Conservation (phyloP, 1,140 invertebrate species). For the Diplogasteroides magnus region DNA sequence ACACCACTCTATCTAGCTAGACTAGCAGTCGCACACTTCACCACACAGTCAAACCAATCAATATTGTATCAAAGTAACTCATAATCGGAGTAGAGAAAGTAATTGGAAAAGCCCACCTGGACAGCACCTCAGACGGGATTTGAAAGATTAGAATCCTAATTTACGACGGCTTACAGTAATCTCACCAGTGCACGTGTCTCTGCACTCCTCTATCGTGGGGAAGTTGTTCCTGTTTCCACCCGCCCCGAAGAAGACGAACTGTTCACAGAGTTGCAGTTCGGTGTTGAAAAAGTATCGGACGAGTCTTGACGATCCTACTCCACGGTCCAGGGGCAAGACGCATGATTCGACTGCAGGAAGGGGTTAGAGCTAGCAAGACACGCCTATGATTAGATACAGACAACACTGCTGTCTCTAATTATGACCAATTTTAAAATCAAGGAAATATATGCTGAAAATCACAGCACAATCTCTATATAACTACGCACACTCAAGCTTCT, state of each 20-base stretch:
- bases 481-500: neutral
- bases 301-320: conserved; percentile 38
- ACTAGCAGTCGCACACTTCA: too few species aligned
- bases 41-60: too few species aligned
- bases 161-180: neutral
- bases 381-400: too few species aligned
- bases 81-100: too few species aligned
- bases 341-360: conserved; percentile 46
- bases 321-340: conserved; percentile 36
- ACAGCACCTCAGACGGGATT: too few species aligned
- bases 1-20: too few species aligned
- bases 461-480: neutral
- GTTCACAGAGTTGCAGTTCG: conserved; percentile 38
- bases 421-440: too few species aligned
- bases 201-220: conserved; percentile 40
- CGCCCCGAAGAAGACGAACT: conserved; percentile 41
- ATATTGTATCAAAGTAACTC: too few species aligned
- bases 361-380: too few species aligned
- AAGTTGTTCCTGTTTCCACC: conserved; percentile 48
- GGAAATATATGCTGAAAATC: neutral
- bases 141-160: too few species aligned
- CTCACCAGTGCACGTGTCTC: conserved; percentile 42
- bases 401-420: conserved; percentile 11
- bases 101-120: too few species aligned
- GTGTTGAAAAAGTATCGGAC: conserved; percentile 42